Base-by-base conservation (phyloP, 2,888 invertebrate genomes). In the Apocheima hispidaria region DNA sequence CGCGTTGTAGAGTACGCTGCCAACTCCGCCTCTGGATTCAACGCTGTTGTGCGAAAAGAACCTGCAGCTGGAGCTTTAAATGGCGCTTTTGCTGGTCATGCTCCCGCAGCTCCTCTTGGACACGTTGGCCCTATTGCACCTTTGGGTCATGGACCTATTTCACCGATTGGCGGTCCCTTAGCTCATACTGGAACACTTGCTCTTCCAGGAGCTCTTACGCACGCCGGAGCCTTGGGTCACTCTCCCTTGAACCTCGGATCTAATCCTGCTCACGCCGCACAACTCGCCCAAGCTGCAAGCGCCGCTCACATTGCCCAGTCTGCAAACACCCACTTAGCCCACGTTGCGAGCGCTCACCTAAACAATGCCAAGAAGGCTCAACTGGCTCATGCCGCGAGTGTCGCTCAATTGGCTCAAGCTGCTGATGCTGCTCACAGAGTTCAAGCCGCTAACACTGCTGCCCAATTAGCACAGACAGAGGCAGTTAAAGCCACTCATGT, bases 1-100 rank as follows among this genome's bases (percentile, higher is more conserved):
- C 92, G 94, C 62, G 93, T 93, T 12, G 94, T 94, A 2, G 94
- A 94, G 68, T 94, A 94, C 68, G 75, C 81, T 16, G 85, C 86
- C 35, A 81, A 88, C 65, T 78, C 86, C 49, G 79, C 81, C 28
- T 74, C 81, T 65, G 86, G 85, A 66, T 87, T 87, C 69, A 85
- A 84, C 63, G 87, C 87, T 50, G 81, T 86, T 14, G 83, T 87
- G 12, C 82, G 83, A 59, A 86, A 87, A 55, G 84, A 84, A 26
- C 84, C 83, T 63, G 79, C 83, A 30, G 36, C 35, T 53, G 74
- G 65, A 33, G 4, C 51, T 26, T 59, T 65, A 36, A 60, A 58
- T 30, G 44, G 44, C 5, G 44, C 44, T 28, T n/a, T 44, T 16
- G 43, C 46, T 18, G 46, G 46, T 4, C 71, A 65, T 64, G 58